These are phyloP conservation scores for Shinisaurus crocodilurus DNA, from an alignment of 2,113 vertebrate species.

Conservation along the genomic window DNA sequence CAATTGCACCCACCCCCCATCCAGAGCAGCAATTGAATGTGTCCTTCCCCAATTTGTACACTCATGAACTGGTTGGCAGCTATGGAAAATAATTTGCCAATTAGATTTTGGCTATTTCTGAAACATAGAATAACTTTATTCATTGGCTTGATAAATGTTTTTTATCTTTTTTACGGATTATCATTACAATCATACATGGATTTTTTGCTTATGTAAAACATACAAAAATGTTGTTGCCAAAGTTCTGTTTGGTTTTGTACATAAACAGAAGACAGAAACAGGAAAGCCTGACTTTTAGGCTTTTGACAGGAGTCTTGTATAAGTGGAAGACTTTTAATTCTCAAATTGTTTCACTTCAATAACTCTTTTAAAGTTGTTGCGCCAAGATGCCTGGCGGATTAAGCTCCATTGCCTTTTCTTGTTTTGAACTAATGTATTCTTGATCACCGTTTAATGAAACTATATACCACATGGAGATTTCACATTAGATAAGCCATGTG, in stretches of 20 bases:
- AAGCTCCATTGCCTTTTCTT: slow-evolving; percentile 99
- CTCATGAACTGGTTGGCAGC: neutral
- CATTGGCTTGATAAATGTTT: slow-evolving; percentile 63
- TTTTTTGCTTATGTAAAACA: slow-evolving; percentile 60
- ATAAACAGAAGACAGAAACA: slow-evolving; percentile 78
- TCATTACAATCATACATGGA: slow-evolving; percentile 63
- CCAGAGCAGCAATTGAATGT: neutral
- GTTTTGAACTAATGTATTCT: slow-evolving; percentile 99
- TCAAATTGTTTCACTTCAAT: slow-evolving; percentile 99
- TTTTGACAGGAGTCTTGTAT: slow-evolving; percentile 99
- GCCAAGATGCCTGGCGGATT: slow-evolving; percentile 99
- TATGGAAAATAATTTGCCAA: neutral
- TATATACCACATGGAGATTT: slow-evolving; percentile 99
- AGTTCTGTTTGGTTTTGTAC: slow-evolving; percentile 70
- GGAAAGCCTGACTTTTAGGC: slow-evolving; percentile 84
- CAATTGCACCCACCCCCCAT: neutral
- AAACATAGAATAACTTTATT: slow-evolving; percentile 58
- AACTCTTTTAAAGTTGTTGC: slow-evolving; percentile 99
- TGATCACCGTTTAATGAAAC: slow-evolving; percentile 99
- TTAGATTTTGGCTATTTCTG: slow-evolving; percentile 48
- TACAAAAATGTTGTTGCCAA: slow-evolving; percentile 73
- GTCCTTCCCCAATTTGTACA: neutral
- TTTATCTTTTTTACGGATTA: slow-evolving; percentile 48
- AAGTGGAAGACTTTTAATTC: slow-evolving; percentile 99
- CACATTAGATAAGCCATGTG: slow-evolving; percentile 99